phyloP scores from a whole-genome alignment of 2,888 invertebrate species.

The Hanleya hanleyi region DNA sequence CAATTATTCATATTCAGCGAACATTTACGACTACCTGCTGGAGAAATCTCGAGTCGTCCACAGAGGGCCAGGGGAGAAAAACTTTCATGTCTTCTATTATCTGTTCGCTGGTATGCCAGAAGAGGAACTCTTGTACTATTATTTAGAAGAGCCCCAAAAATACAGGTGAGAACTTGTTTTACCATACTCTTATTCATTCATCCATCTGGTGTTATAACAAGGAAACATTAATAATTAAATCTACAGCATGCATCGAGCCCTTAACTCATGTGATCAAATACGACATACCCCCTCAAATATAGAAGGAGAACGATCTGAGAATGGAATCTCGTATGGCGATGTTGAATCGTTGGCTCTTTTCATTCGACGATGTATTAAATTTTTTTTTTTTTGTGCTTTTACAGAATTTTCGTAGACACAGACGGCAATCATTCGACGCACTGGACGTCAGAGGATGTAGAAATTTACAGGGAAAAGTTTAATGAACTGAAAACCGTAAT shows the following conservation, averaged over 20 bases:
- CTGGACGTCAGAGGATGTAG: conserved; percentile 12
- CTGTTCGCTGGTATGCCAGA: conserved; percentile 45
- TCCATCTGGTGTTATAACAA: too few species aligned
- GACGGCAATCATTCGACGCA: background rate
- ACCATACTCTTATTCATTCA: too few species aligned
- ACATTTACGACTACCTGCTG: conserved; percentile 49
- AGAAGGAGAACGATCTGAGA: too few species aligned
- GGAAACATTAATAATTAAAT: too few species aligned
- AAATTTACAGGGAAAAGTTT: conserved; percentile 33
- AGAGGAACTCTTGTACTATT: conserved; percentile 37
- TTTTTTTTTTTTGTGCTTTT: too few species aligned
- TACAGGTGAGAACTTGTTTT: conserved; percentile 35
- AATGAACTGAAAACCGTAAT: conserved; percentile 39
- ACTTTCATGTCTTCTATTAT: conserved; percentile 55
- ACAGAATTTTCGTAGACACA: conserved; percentile 5
- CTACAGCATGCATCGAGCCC: too few species aligned
- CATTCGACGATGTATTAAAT: too few species aligned
- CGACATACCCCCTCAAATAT: too few species aligned
- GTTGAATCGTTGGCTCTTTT: too few species aligned
- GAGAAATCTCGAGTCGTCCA: conserved; percentile 53
- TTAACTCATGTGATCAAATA: too few species aligned
- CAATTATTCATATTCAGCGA: conserved; percentile 40
- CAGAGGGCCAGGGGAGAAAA: conserved; percentile 39
- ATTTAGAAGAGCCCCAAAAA: conserved; percentile 34
- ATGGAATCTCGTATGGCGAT: too few species aligned